Base-by-base conservation (phyloP, 2,888 invertebrate genomes). In the Hirtodrosophila alboralis region DNA sequence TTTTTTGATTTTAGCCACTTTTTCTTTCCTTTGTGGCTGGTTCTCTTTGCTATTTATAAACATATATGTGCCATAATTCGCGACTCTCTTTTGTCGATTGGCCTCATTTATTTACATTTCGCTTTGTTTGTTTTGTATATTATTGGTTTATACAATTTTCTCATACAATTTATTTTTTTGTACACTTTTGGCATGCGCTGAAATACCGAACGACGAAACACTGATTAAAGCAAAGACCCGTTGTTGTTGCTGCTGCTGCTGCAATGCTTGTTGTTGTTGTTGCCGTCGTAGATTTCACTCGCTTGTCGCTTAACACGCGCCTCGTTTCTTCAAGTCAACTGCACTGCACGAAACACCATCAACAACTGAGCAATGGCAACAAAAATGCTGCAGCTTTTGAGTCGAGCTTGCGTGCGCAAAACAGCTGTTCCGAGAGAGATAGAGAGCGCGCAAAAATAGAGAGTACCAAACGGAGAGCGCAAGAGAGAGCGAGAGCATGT, bases 61-160 rank as follows among this genome's bases (percentile, higher is more conserved):
- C 48, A 36, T 8, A 10, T 40, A 47, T 49, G 62, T 66, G 86
- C 81, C 77, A 80, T 80, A 86, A 69, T 86, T 77, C 64, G 70
- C 85, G 60, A 66, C 54, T 73, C 62, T 69, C 40, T 36, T 47
- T 62, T 66, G 64, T 51, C 31, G 69, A 57, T 52, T 80, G 79
- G 48, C 86, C 78, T 68, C 72, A 60, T 61, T 85, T 67, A 84
- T 71, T 75, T 66, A 79, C 66, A 80, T 61, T 65, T 68, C 47
- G 73, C 48, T 58, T 71, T 61, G 49, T 54, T 52, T 65, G 43
- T 43, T 40, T 62, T 57, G 40, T 34, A n/a, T n/a, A 26, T 53
- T 66, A 48, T 62, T 60, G 54, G 43, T 59, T 61, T 68, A n/a
- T 48, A 56, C 37, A 71, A 61, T 61, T 57, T 52, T 61, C 43